Conservation (phyloP, 2,797 vertebrate species). For the Myripristis murdjan region DNA sequence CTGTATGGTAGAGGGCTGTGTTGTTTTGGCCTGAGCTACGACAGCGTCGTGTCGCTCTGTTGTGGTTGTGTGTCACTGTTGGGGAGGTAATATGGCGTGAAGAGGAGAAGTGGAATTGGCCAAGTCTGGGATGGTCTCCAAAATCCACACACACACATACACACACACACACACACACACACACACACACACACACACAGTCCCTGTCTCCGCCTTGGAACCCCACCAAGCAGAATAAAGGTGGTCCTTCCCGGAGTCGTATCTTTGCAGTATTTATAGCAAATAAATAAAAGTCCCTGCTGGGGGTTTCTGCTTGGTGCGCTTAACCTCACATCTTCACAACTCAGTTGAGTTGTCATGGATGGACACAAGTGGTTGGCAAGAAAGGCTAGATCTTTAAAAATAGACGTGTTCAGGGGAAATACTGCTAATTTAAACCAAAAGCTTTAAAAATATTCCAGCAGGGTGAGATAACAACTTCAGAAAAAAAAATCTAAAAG, state of each 20-base stretch:
- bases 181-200: slow-evolving; percentile 2
- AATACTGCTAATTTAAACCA: too few species aligned
- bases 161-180: slow-evolving; percentile 17
- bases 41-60: slow-evolving; percentile 16
- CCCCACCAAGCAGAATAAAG: slow-evolving; percentile 28
- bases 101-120: slow-evolving; percentile 45
- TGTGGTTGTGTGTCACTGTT: slow-evolving; percentile 48
- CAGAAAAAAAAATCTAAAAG: too few species aligned
- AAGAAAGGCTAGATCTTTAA: too few species aligned
- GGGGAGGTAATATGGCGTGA: slow-evolving; percentile 50
- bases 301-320: slow-evolving; percentile 4
- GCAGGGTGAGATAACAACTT: too few species aligned
- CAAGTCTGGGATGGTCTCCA: slow-evolving; percentile 52
- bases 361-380: too few species aligned
- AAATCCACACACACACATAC: slow-evolving; percentile 13
- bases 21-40: slow-evolving; percentile 33
- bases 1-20: slow-evolving; percentile 18
- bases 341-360: too few species aligned
- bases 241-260: slow-evolving; percentile 29
- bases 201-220: slow-evolving; percentile 31
- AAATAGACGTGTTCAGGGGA: too few species aligned
- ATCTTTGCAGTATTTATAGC: slow-evolving; percentile 22
- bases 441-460: too few species aligned
- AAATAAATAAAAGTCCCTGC: slow-evolving; percentile 11
- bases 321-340: neutral